Conservation (phyloP, 2,888 invertebrate species). For the Scotopteryx bipunctaria region DNA sequence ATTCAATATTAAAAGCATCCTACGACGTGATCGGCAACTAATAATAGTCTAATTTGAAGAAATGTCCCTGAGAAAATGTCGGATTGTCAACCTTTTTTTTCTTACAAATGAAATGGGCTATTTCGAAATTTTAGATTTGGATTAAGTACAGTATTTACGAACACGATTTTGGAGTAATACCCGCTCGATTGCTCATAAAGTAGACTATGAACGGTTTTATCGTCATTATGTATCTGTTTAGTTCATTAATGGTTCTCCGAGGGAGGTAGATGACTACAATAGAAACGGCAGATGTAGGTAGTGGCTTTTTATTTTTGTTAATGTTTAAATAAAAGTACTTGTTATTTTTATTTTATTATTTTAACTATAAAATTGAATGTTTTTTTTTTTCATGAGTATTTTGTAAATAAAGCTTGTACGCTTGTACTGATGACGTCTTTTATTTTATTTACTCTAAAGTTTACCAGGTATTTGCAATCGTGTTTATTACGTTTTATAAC, state of each 20-base stretch:
- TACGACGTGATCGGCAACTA: slow-evolving; percentile 80
- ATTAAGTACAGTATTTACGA: slow-evolving; percentile 65
- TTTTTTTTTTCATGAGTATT: too few species aligned
- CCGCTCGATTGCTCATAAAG: slow-evolving; percentile 50
- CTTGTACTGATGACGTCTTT: too few species aligned
- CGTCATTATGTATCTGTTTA: slow-evolving; percentile 43
- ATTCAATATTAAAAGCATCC: slow-evolving; percentile 84
- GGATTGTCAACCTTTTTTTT: slow-evolving; percentile 79
- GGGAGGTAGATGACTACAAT: slow-evolving; percentile 14
- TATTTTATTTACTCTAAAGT: too few species aligned
- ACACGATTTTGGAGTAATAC: slow-evolving; percentile 54
- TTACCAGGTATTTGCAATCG: too few species aligned
- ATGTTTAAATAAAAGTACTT: background rate
- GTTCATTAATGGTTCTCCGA: slow-evolving; percentile 33
- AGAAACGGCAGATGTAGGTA: slow-evolving; percentile 2
- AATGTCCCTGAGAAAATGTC: slow-evolving; percentile 82
- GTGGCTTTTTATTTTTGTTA: background rate
- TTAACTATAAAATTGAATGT: too few species aligned
- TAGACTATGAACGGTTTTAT: slow-evolving; percentile 49
- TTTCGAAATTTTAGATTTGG: slow-evolving; percentile 56
- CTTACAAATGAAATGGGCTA: slow-evolving; percentile 64
- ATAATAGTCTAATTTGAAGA: slow-evolving; percentile 81
- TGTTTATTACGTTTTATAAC: too few species aligned
- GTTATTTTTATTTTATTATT: too few species aligned
- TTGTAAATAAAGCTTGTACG: too few species aligned